These are phyloP conservation scores for Cuculus canorus DNA, from an alignment of 2,797 vertebrate species.

Conservation along the genomic window DNA sequence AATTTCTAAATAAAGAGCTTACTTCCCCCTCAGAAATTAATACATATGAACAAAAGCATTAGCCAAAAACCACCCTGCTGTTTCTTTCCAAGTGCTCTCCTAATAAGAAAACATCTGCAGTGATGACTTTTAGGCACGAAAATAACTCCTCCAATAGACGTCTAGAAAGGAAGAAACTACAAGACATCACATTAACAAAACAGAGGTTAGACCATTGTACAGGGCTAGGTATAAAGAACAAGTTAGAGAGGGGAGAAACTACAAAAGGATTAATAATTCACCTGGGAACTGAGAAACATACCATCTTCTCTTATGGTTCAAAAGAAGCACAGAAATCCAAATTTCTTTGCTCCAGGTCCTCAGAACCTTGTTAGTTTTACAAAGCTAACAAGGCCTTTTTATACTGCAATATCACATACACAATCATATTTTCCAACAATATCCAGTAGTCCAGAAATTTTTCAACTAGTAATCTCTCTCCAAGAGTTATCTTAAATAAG, in stretches of 20 bases:
- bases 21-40: neutral
- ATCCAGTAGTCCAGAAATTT: neutral
- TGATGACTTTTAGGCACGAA: neutral
- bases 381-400: neutral
- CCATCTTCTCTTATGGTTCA: neutral
- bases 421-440: neutral
- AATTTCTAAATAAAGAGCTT: neutral
- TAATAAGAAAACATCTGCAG: neutral
- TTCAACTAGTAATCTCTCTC: neutral
- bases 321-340: neutral
- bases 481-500: neutral
- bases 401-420: accelerated
- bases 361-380: neutral
- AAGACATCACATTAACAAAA: neutral
- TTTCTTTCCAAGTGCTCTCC: neutral
- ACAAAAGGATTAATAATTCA: neutral
- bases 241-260: neutral
- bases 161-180: neutral
- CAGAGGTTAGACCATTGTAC: neutral
- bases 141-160: neutral
- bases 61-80: neutral
- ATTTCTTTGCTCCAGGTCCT: neutral
- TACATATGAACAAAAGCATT: neutral
- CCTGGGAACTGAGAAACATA: neutral
- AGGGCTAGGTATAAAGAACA: neutral